Base-by-base conservation (phyloP, 2,888 invertebrate genomes). In the Eristalis pertinax region DNA sequence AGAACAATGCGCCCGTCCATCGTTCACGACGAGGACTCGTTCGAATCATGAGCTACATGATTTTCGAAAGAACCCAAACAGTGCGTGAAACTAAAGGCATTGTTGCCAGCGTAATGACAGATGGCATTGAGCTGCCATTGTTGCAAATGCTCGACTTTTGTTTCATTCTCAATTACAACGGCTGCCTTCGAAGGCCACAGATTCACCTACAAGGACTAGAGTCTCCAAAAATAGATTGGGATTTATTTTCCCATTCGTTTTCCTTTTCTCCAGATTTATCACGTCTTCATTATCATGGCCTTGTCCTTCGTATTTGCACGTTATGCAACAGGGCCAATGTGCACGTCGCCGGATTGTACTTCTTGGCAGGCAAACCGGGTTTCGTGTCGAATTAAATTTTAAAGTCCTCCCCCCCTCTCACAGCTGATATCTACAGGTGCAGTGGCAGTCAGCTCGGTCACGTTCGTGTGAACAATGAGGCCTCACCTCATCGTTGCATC, bases 371-470 rank as follows among this genome's bases (percentile, higher is more conserved):
- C n/a, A 50, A 67, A 29, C 43, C 13, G 4, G 5, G 4, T 43
- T 43, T n/a, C 43, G 43, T n/a, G 43, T n/a, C n/a, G 43, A 7
- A 43, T 43, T 43, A 43, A 43, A n/a, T 15, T 43, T 43, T 43
- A 50, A 26, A 67, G 15, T 26, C 24, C n/a, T n/a, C 10, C 15
- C 26, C 8, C 13, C 38, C 38, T 13, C 2, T 1, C 10, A 7
- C 43, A n/a, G 4, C n/a, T 26, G 26, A 29, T 67, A 67, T 67
- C 67, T 19, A 67, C 67, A 67, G 67, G 67, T 67, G 43, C 41
- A 65, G 41, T 24, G 43, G 43, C 41, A 65, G 41, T 24, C 41
- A 24, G 13, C 26, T n/a, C 43, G n/a, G n/a, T 43, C 43, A 43
- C n/a, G 43, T 43, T 43, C 38, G 13, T 13, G 38, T 38, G n/a